A percentile compares a stretch with the other conserved stretches of the same genome.
Conservation (phyloP, 1,140 invertebrate genomes). For the Anthonomus grandis region DNA sequence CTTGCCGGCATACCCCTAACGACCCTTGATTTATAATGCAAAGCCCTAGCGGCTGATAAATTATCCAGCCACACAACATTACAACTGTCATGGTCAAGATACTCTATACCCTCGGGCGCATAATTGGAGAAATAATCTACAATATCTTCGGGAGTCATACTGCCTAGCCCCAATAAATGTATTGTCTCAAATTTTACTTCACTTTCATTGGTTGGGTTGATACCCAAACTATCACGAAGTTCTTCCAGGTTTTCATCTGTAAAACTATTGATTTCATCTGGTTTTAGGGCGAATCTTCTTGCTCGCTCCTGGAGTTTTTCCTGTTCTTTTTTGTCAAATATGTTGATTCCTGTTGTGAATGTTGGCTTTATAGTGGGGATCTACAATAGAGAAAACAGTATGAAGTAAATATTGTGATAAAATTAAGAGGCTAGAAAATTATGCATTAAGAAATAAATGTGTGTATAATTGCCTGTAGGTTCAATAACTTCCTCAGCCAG, state of each 20-base stretch:
- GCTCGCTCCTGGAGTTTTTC: conserved; percentile 65
- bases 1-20: conserved; percentile 50
- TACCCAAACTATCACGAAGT: conserved; percentile 64
- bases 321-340: conserved; percentile 61
- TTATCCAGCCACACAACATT: conserved; percentile 76
- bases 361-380: conserved; percentile 51
- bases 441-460: too few species aligned
- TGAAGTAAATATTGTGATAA: conserved; percentile 11
- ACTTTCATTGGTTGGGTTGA: conserved; percentile 59
- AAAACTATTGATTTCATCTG: conserved; percentile 52
- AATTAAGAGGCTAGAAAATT: conserved; percentile 1
- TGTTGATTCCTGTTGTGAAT: conserved; percentile 57
- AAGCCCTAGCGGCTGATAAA: conserved; percentile 65
- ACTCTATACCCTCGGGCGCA: conserved; percentile 70
- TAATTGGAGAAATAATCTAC: conserved; percentile 75
- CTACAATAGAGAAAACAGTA: conserved; percentile 44
- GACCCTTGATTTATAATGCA: conserved; percentile 58
- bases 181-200: conserved; percentile 67
- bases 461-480: neutral
- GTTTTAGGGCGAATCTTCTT: conserved; percentile 64
- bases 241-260: conserved; percentile 59
- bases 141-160: conserved; percentile 73
- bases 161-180: conserved; percentile 70
- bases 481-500: neutral
- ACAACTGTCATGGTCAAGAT: conserved; percentile 78